Conservation (phyloP, 2,113 vertebrate genomes). For the Microcebus murinus region DNA sequence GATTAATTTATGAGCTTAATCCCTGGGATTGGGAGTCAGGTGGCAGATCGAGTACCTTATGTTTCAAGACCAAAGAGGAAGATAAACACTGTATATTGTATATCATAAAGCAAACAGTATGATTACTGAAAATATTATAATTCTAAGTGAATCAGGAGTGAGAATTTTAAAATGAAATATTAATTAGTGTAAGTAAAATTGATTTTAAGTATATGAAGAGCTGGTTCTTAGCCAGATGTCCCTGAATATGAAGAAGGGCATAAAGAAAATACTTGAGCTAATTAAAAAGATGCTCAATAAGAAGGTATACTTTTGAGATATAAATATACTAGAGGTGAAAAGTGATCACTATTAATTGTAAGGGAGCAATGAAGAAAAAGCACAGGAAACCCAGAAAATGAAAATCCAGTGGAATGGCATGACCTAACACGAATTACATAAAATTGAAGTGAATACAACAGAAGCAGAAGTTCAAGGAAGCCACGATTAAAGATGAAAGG, state of each 20-base stretch:
- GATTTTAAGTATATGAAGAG: constrained; percentile 54
- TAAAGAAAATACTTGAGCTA: constrained; percentile 57
- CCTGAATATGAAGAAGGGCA: constrained; percentile 35
- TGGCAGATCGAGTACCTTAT: not conserved
- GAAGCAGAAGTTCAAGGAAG: constrained; percentile 52
- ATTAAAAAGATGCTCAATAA: constrained; percentile 66
- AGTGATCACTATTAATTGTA: constrained; percentile 45
- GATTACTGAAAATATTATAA: not conserved
- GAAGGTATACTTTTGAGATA: constrained; percentile 60
- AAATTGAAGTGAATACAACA: not conserved
- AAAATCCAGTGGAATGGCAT: not conserved
- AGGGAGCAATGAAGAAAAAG: constrained; percentile 22
- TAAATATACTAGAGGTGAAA: constrained; percentile 67
- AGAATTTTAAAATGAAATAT: not conserved
- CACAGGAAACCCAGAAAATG: constrained; percentile 27
- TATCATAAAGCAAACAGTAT: not conserved
- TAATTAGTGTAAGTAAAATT: constrained; percentile 50
- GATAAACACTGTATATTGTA: not conserved
- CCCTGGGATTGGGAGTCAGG: no score
- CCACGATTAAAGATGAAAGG: constrained; percentile 53
- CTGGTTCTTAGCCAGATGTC: constrained; percentile 38
- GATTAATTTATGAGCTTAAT: not conserved
- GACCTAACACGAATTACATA: constrained; percentile 20
- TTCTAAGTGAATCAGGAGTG: not conserved
- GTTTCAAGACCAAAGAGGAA: not conserved